A percentile compares a stretch with the other conserved stretches of the same genome.
These are phyloP conservation scores for Synanthedon myopaeformis DNA, from an alignment of 2,888 invertebrate species.

Conservation along the genomic window DNA sequence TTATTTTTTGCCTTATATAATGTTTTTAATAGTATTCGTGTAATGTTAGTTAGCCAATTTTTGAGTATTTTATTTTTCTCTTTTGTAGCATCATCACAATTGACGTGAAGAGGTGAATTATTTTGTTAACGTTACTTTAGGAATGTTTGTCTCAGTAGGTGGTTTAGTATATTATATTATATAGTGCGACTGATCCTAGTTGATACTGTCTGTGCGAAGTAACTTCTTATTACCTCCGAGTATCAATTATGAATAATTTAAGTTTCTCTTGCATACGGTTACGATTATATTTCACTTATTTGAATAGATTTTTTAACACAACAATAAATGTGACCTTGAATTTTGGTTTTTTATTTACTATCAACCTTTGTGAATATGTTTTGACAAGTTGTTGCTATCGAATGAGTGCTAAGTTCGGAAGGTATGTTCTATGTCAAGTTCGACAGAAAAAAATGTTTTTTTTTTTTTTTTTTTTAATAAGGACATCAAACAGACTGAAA, in stretches of 20 bases:
- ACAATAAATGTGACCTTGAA: constrained; percentile 68
- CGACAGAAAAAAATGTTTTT: too few species aligned
- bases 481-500: too few species aligned
- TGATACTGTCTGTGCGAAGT: constrained; percentile 59
- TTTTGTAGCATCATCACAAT: constrained; percentile 61
- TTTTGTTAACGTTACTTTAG: constrained; percentile 42
- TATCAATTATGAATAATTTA: constrained; percentile 65
- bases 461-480: too few species aligned
- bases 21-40: constrained; percentile 41
- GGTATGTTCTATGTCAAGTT: too few species aligned
- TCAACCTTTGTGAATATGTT: not conserved
- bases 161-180: constrained; percentile 27
- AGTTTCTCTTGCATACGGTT: constrained; percentile 52
- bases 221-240: constrained; percentile 69
- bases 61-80: constrained; percentile 31
- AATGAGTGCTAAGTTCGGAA: too few species aligned
- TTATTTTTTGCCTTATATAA: constrained; percentile 44
- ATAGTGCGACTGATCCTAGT: constrained; percentile 57
- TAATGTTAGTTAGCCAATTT: constrained; percentile 60
- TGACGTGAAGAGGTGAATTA: constrained; percentile 39
- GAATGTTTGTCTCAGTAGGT: constrained; percentile 44
- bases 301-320: constrained; percentile 69
- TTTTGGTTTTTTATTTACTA: constrained; percentile 48
- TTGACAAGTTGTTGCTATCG: too few species aligned
- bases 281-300: constrained; percentile 66